These are phyloP conservation scores for Conus ventricosus DNA, from an alignment of 1,140 invertebrate species.

Conservation along the genomic window DNA sequence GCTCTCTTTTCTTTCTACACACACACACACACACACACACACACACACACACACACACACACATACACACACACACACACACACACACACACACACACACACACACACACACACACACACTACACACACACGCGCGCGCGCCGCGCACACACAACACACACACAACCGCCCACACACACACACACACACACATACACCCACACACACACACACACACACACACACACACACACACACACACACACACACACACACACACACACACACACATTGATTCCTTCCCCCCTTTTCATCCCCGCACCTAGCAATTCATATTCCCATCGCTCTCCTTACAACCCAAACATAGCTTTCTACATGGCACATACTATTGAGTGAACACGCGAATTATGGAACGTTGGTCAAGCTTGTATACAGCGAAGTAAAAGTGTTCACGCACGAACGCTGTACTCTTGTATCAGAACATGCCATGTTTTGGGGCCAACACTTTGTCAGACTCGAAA, in stretches of 20 bases:
- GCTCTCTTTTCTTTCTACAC: neutral
- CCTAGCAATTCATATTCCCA: too few species aligned
- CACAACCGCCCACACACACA: slow-evolving; percentile 10
- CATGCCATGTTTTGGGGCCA: too few species aligned
- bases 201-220: slow-evolving; percentile 15
- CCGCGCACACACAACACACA: too few species aligned
- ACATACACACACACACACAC: neutral
- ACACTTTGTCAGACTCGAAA: too few species aligned
- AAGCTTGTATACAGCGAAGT: too few species aligned
- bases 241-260: neutral
- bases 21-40: slow-evolving; percentile 15
- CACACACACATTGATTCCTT: neutral
- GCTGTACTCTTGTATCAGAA: too few species aligned
- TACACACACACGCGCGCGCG: neutral
- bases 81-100: slow-evolving; percentile 3
- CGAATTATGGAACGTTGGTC: too few species aligned
- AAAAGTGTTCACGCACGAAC: too few species aligned
- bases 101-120: slow-evolving; percentile 15
- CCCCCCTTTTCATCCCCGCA: too few species aligned
- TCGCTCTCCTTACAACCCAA: too few species aligned
- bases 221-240: slow-evolving; percentile 15
- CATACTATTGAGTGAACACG: too few species aligned
- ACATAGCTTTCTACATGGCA: too few species aligned
- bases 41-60: slow-evolving; percentile 15
- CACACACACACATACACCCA: slow-evolving; percentile 8